Evolutionary conservation across 2,797 vertebrate genomes (phyloP).

Genomic region (Echeneis naucrates): DNA sequence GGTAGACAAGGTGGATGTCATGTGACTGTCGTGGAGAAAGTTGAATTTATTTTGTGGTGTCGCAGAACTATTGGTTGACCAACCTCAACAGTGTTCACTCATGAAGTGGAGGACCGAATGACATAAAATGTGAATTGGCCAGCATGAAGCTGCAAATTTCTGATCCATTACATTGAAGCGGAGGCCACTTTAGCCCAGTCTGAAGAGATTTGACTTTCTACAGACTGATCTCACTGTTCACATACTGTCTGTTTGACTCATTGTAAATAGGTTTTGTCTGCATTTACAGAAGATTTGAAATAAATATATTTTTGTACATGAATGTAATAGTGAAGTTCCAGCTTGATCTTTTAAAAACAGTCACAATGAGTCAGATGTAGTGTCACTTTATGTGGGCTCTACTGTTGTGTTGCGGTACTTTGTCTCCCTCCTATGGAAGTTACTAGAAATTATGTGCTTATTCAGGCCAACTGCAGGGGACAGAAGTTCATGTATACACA

Average conservation of each 20-base stretch:
- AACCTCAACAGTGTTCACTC: background rate
- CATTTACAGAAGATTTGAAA: constrained; percentile 59
- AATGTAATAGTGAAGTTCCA: background rate
- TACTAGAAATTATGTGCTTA: constrained; percentile 20
- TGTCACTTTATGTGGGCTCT: too few species aligned
- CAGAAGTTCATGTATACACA: background rate
- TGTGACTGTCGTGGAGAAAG: constrained; percentile 3
- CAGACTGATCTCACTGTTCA: constrained; percentile 11
- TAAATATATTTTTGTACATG: constrained; percentile 85
- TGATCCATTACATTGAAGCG: constrained; percentile 39
- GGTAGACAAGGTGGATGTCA: constrained; percentile 51
- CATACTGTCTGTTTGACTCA: constrained; percentile 35
- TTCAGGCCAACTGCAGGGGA: background rate
- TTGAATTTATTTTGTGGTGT: background rate
- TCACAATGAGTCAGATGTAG: background rate
- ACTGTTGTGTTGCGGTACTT: constrained; percentile 12
- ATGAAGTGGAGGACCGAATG: constrained; percentile 1
- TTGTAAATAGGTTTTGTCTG: constrained; percentile 60
- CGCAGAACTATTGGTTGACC: constrained; percentile 13
- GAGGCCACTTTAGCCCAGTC: constrained; percentile 53
- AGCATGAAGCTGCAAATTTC: constrained; percentile 27
- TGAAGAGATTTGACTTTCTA: constrained; percentile 35
- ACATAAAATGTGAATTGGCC: constrained; percentile 27
- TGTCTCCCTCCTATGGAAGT: constrained; percentile 76
- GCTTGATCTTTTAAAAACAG: constrained; percentile 16